Percentiles rank a stretch among this genome's conserved stretches.
These are phyloP conservation scores for Wiebesia pumilae DNA, from an alignment of 1,140 invertebrate genomes.

Conservation along the genomic window DNA sequence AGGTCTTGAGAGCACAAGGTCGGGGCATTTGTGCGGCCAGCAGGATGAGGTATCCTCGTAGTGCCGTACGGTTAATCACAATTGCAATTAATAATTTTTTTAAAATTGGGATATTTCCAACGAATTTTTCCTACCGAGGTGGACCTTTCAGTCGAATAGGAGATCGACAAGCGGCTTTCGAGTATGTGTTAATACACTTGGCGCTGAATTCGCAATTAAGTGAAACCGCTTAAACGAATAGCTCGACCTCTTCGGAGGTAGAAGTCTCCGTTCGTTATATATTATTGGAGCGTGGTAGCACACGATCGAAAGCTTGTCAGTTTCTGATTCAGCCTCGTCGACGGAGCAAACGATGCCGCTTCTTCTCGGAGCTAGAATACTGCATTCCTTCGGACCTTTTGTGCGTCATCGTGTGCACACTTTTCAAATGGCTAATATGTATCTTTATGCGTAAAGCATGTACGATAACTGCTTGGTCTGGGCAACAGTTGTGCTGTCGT, in stretches of 20 bases:
- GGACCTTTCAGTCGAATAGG: no score
- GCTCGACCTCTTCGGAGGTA: not conserved
- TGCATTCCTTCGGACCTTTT: not conserved
- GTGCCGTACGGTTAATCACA: no score
- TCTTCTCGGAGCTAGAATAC: not conserved
- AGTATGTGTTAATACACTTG: no score
- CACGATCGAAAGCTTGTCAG: not conserved
- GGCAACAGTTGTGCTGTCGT: not conserved
- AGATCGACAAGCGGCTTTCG: not conserved
- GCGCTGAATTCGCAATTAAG: not conserved
- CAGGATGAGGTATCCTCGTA: no score
- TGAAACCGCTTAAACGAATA: not conserved
- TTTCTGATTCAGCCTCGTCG: constrained; percentile 58
- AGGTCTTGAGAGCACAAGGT: no score
- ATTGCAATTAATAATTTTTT: not conserved
- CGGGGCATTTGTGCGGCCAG: constrained; percentile 3
- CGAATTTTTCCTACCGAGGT: no score
- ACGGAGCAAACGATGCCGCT: constrained; percentile 19
- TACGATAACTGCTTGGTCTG: not conserved
- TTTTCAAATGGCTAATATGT: not conserved
- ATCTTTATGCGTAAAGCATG: not conserved
- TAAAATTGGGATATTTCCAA: not conserved
- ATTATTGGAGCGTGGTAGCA: no score
- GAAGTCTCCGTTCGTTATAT: no score
- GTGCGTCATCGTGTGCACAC: not conserved